phyloP scores from a whole-genome alignment of 1,140 invertebrate genomes.

The Drosophila obscura region DNA sequence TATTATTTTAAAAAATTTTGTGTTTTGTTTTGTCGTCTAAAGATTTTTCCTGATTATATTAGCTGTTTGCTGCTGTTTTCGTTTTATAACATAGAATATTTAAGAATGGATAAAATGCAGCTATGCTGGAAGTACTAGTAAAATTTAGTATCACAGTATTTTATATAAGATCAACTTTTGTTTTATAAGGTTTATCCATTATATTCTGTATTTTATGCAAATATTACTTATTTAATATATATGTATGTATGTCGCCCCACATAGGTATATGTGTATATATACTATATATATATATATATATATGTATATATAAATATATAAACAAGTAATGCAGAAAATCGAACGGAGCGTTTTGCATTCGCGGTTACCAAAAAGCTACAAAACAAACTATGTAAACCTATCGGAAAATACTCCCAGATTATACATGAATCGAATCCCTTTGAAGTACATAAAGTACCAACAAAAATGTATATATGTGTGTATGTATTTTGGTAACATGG shows the following conservation, averaged over 20 bases:
- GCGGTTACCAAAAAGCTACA: slow-evolving; percentile 12
- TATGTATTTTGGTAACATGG: too few relatives aligned
- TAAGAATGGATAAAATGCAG: slow-evolving; percentile 84
- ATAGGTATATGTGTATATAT: slow-evolving; percentile 18
- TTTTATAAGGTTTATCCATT: slow-evolving; percentile 49
- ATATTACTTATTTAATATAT: slow-evolving; percentile 48
- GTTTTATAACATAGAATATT: slow-evolving; percentile 78
- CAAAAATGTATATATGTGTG: too few relatives aligned
- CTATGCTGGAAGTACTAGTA: slow-evolving; percentile 84
- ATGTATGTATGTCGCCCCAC: slow-evolving; percentile 35
- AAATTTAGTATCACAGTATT: slow-evolving; percentile 84
- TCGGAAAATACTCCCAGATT: too few relatives aligned
- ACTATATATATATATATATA: slow-evolving; percentile 22
- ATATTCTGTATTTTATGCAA: slow-evolving; percentile 44
- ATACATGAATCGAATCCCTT: too few relatives aligned
- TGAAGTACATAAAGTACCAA: too few relatives aligned
- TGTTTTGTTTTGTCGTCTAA: slow-evolving; percentile 31
- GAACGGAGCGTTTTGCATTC: slow-evolving; percentile 10
- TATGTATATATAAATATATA: slow-evolving; percentile 22
- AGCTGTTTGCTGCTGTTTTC: slow-evolving; percentile 46
- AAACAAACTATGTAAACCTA: slow-evolving; percentile 6
- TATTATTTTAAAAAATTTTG: slow-evolving; percentile 29
- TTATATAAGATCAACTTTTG: slow-evolving; percentile 83
- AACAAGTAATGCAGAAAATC: slow-evolving; percentile 23
- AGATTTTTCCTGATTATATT: slow-evolving; percentile 42